Base-by-base conservation (phyloP, 1,140 invertebrate genomes). In the Lerema accius region DNA sequence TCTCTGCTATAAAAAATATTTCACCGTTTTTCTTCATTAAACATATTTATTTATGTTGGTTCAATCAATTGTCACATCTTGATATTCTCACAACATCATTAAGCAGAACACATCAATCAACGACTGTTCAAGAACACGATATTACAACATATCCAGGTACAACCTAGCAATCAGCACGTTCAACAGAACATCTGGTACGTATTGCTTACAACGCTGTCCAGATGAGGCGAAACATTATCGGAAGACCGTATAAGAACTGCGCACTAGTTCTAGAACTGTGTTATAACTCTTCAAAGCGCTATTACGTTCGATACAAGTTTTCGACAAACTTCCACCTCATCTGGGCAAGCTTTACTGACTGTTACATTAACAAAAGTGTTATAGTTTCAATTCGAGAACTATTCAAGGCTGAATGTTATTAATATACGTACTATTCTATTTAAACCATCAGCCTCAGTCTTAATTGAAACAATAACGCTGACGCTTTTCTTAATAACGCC, bases 141-240 rank as follows among this genome's bases (percentile, higher is more conserved):
- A 28, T 48, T 45, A 63, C 16, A 15, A 43, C 40, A 43, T 43
- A 63, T 46, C 23, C 62, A 73, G 71, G 58, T 46, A 61, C 53
- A 42, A 43, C 53, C 62, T 68, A 42, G 23, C 39, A 28, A 17
- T 23, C 55, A 17, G 13, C 42, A 37, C 35, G 4, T 37, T 11
- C 10, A 37, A 66, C 65, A 53, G 67, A 37, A 46, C 62, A 51
- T 50, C 26, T 62, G 72, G 72, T 74, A 74, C 51, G 72, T 71
- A 71, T 74, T 51, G 63, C 68, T 74, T 65, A 65, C 65, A 45
- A 68, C 49, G 37, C 16, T 43, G 53, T 56, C 40, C 14, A 6
- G 15, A 32, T 56, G 53, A 45, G 40, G 39, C 26, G 14, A 5
- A 13, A 32, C 10, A 37, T 37, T 37, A 11, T 11, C 35, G 35